Conservation (phyloP, 2,113 vertebrate species). For the Perca flavescens region DNA sequence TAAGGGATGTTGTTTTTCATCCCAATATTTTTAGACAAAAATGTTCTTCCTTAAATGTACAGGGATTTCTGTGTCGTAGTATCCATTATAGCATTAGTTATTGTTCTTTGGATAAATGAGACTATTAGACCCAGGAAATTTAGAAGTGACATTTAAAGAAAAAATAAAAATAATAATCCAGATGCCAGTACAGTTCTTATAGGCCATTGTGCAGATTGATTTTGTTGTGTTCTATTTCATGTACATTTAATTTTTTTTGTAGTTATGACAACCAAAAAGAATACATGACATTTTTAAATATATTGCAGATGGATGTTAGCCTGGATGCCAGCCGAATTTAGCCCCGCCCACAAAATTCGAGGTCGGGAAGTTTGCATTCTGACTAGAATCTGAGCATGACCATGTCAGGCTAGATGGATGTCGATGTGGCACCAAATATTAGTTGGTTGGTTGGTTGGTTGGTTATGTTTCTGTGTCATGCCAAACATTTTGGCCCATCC, state of each 20-base stretch:
- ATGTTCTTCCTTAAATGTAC: background rate
- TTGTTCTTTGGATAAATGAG: slow-evolving; percentile 13
- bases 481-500: too few relatives aligned
- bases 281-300: background rate
- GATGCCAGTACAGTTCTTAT: background rate
- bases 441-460: too few relatives aligned
- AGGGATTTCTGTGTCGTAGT: background rate
- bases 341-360: too few relatives aligned
- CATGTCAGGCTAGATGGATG: too few relatives aligned
- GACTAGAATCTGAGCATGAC: too few relatives aligned
- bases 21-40: slow-evolving; percentile 16
- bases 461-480: too few relatives aligned
- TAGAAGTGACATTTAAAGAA: background rate
- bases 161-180: background rate
- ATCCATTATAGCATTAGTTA: background rate
- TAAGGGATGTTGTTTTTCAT: slow-evolving; percentile 19
- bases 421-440: background rate
- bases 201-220: background rate
- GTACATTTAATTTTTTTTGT: background rate
- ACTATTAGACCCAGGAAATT: slow-evolving; percentile 2
- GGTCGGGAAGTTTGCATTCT: too few relatives aligned
- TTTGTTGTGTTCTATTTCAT: background rate
- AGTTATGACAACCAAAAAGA: background rate
- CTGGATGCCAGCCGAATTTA: too few relatives aligned
- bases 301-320: background rate